Base-by-base conservation (phyloP, 2,113 vertebrate genomes). In the Psephotus haematonotus region DNA sequence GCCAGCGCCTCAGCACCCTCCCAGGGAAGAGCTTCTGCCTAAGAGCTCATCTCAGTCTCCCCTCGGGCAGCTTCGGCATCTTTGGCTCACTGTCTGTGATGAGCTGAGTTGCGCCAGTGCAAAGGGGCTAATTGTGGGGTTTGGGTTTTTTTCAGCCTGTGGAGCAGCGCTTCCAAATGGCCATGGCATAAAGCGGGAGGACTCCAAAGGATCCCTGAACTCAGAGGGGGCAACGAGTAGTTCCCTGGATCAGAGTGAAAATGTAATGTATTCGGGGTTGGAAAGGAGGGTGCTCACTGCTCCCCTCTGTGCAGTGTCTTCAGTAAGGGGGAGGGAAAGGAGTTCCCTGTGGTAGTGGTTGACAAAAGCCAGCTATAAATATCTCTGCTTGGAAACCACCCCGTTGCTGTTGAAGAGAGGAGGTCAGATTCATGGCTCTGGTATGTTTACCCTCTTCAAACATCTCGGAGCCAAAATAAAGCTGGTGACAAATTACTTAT, bases 201-300 rank as follows among this genome's bases (percentile, higher is more conserved):
- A 99, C 97, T 99, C 99, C 2, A 98, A 98, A 94, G 93, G 98
- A 67, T 99, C 99, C n/a, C 96, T 99, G 79, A 98, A 98, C 64
- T 98, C 98, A 1, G 98, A 98, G 53, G 97, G 96, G 68, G 74
- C 85, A 57, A 85, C 95, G 3, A 39, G 95, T 85, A 35, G 95
- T 88, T 98, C 97, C 33, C 95, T 88, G 1, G 98, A 98, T 71
- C 98, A 98, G 81, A 72, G 85, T 53, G 98, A 98, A 97, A 98
- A 98, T 47, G 98, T 98, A 98, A 98, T 1, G 82, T 83, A 68
- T 29, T 74, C 55, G 67, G 69, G 57, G 20, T 5, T 53, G 72
- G 64, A 55, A 67, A 44, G 27, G 8, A 7, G 2, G 1, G 10
- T 4, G 2, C 27, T 86, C 13, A 2, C 55, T 62, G 31, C 31